Base-by-base conservation (phyloP, 2,888 invertebrate genomes). In the Drosophila meridionalis region DNA sequence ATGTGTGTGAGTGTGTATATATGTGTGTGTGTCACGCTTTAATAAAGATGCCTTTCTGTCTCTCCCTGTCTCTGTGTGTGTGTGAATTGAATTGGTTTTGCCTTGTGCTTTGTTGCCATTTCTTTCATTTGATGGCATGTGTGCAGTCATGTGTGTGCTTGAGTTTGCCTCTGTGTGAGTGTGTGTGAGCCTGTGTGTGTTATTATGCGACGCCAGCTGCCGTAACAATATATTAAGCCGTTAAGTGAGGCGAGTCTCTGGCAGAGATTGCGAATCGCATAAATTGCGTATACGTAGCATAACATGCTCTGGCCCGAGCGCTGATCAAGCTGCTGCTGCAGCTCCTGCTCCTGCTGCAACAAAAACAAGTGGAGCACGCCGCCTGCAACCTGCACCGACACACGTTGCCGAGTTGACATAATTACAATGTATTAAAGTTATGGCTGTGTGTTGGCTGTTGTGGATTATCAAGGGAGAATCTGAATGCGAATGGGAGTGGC, bases 141-240 rank as follows among this genome's bases (percentile, higher is more conserved):
- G 78, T 45, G 59, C 56, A 65, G 30, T 42, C 65, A 47, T 53
- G 47, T 76, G 75, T 74, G 69, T 34, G 55, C 45, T 52, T 62
- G 34, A 20, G 68, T 45, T 50, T 6, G 40, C 14, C 6, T 45
- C 53, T 28, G 50, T 45, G 47, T 65, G 52, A 45, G 52, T 43
- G 71, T 43, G 61, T 71, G 52, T 40, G 55, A 42, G 42, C 36
- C 68, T 45, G 56, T 45, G 63, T 45, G 28, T 56, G 77, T 67
- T 69, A 76, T 87, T 84, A 82, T 87, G 76, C 73, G 69, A 57
- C 53, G 81, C 70, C 87, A 83, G 73, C 82, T 87, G 87, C 78
- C 69, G 84, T 76, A 78, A 87, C 87, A 87, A 86, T 86, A 87
- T 87, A 89, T 89, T 88, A 88, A 89, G 83, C 83, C 80, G 89